Base-by-base conservation (phyloP, 2,113 vertebrate genomes). In the Apeltes quadracus region DNA sequence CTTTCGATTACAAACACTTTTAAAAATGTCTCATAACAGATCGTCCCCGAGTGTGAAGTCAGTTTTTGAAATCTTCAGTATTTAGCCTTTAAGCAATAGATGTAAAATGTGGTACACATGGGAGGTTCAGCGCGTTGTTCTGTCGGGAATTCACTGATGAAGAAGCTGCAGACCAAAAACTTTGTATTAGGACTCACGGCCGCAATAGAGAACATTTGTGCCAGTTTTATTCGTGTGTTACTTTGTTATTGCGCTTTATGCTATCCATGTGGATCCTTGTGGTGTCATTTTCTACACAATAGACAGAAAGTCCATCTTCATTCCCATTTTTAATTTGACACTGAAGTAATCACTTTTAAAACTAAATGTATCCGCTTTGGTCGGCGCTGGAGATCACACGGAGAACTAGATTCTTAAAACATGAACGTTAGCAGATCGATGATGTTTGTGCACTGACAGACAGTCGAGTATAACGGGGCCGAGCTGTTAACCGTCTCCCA, bases 1-100 rank as follows among this genome's bases (percentile, higher is more conserved):
- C 73, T 43, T 56, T 32, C 53, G 22, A 85, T 82, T 71, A 83
- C 78, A 72, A 83, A 84, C 69, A 76, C 61, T 66, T 82, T 81
- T 53, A 78, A 80, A n/a, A 78, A 50, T 78, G 46, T 43, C 69
- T 55, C 34, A 84, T 75, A 82, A 78, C 71, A 81, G 80, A 78
- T 56, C 3, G 11, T 61, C 43, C 76, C 73, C 56, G 18, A n/a
- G 72, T 68, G 66, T 27, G 16, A 41, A 75, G 72, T 82, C 57
- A 72, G 39, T 73, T 79, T 63, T 67, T 65, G 76, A 82, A 85
- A 79, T 85, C 56, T 61, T 82, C 63, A 67, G 67, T 79, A 72
- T 75, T 87, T 74, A 84, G 63, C 73, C 64, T 84, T 74, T 25
- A 63, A 78, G 84, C 76, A 63, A 34, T 73, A 57, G 61, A 72